Percentiles rank a stretch among this genome's conserved stretches.
Conservation (phyloP, 2,888 invertebrate species). For the Endotricha flammealis region DNA sequence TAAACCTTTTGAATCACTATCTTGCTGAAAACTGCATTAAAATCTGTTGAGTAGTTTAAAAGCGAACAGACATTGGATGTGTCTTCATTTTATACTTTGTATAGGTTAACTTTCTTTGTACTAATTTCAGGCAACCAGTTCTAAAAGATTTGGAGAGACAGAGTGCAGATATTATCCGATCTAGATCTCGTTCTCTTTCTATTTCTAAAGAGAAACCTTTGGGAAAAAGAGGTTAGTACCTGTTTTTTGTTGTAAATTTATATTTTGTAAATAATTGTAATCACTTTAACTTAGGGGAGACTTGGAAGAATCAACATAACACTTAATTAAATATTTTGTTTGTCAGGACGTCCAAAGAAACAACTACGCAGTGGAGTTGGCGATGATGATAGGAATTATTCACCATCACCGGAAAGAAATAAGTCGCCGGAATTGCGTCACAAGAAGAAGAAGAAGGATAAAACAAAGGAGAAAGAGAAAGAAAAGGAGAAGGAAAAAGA, state of each 20-base stretch:
- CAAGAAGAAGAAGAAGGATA: constrained; percentile 61
- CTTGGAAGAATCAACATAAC: too few relatives aligned
- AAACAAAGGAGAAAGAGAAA: constrained; percentile 45
- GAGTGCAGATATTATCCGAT: constrained; percentile 70
- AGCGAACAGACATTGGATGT: not conserved
- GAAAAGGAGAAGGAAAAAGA: constrained; percentile 45
- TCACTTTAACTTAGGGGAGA: too few relatives aligned
- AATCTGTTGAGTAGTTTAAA: not conserved
- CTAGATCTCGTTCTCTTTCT: constrained; percentile 64
- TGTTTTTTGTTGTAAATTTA: too few relatives aligned
- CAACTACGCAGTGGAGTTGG: too few relatives aligned
- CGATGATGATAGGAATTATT: constrained; percentile 52
- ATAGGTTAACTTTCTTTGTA: constrained; percentile 1
- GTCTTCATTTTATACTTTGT: not conserved
- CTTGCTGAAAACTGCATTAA: too few relatives aligned
- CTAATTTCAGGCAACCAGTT: constrained; percentile 60
- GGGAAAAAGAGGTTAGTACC: constrained; percentile 50
- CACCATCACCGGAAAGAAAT: constrained; percentile 51
- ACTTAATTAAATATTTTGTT: constrained; percentile 5
- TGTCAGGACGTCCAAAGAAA: constrained; percentile 51
- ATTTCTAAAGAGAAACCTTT: constrained; percentile 52
- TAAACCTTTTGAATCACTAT: too few relatives aligned
- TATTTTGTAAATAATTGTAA: too few relatives aligned
- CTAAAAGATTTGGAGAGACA: constrained; percentile 66
- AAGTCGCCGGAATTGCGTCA: constrained; percentile 51